These are phyloP conservation scores for Dryoscopus gambensis DNA, from an alignment of 2,113 vertebrate genomes.

Conservation along the genomic window DNA sequence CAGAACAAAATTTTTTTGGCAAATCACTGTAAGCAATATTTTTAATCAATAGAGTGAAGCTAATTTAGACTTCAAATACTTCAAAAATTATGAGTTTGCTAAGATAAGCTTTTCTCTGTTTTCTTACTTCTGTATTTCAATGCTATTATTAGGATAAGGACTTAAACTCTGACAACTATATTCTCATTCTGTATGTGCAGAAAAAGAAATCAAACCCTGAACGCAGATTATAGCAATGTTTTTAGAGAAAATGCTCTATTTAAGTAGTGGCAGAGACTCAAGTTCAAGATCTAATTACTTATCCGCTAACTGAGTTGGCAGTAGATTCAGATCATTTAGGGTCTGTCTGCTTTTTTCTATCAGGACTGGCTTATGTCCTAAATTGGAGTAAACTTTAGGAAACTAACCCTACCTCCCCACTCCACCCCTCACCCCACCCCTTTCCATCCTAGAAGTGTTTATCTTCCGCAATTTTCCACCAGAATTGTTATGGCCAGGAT, in stretches of 20 bases:
- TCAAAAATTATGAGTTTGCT: not conserved
- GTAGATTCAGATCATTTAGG: not conserved
- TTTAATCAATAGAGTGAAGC: slow-evolving; percentile 68
- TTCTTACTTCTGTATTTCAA: slow-evolving; percentile 3
- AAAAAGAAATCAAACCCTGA: not conserved
- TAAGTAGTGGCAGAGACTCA: not conserved
- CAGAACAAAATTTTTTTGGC: slow-evolving; percentile 48
- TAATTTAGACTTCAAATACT: slow-evolving; percentile 67
- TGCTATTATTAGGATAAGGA: not conserved
- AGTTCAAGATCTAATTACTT: not conserved
- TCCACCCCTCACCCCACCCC: not conserved
- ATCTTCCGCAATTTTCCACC: not conserved
- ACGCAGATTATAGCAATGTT: not conserved
- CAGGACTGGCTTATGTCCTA: not conserved
- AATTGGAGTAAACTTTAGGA: not conserved
- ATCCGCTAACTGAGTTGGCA: not conserved
- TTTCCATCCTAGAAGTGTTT: not conserved
- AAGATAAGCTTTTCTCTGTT: slow-evolving; percentile 9
- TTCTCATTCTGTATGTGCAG: not conserved
- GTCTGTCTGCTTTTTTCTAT: not conserved
- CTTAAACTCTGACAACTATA: not conserved
- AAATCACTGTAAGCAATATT: slow-evolving; percentile 66
- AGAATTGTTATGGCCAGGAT: not conserved
- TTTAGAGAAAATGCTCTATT: not conserved
- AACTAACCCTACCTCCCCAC: not conserved